Percentiles rank a stretch among this genome's conserved stretches.
These are phyloP conservation scores for Gephyroberyx darwinii DNA, from an alignment of 2,797 vertebrate genomes.

Conservation along the genomic window DNA sequence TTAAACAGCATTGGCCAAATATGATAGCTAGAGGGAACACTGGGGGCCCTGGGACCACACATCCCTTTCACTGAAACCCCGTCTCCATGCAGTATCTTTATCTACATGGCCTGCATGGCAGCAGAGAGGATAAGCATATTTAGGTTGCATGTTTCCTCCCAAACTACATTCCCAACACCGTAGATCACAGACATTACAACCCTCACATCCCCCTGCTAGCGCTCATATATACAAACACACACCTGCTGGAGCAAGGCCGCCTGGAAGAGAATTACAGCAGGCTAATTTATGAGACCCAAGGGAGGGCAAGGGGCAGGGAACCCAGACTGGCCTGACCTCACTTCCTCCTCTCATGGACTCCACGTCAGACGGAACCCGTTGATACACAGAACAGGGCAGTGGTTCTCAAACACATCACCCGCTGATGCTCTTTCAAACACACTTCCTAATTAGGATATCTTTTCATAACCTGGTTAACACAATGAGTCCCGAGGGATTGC, in stretches of 20 bases:
- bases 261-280: conserved; percentile 81
- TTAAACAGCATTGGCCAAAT: conserved; percentile 51
- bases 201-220: conserved; percentile 75
- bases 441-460: conserved; percentile 32
- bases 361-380: conserved; percentile 45
- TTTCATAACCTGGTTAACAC: conserved; percentile 40
- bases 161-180: conserved; percentile 79
- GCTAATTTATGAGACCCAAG: conserved; percentile 84
- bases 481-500: conserved; percentile 41
- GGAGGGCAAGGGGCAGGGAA: conserved; percentile 79
- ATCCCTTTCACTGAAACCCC: conserved; percentile 52
- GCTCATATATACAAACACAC: conserved; percentile 86
- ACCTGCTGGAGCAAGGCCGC: conserved; percentile 83
- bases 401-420: conserved; percentile 36
- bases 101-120: conserved; percentile 66
- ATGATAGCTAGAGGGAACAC: conserved; percentile 33
- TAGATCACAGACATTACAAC: conserved; percentile 82
- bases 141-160: conserved; percentile 81
- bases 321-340: conserved; percentile 79
- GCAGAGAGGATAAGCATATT: conserved; percentile 80
- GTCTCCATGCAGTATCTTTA: conserved; percentile 63
- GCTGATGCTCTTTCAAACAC: conserved; percentile 53
- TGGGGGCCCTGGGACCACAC: conserved; percentile 46
- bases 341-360: conserved; percentile 77
- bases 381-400: conserved; percentile 46